Evolutionary conservation across 2,113 vertebrate species (phyloP), one percentile per base, ranked within the genome.

Genomic region (Amphilophus citrinellus): DNA sequence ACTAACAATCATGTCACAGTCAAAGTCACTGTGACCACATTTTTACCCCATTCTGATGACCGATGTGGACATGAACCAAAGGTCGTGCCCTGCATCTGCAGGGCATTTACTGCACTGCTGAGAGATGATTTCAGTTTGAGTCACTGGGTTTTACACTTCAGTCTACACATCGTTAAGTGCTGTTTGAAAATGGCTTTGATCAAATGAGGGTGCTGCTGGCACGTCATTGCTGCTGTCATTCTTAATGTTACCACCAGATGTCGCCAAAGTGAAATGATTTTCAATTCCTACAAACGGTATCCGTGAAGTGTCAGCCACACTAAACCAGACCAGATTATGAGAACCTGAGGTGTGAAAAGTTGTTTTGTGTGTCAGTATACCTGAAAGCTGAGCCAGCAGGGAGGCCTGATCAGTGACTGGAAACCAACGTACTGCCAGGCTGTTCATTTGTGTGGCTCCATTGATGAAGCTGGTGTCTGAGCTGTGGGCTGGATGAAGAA

Each of bases 351-450:
- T 61, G 79, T 32, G 17, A 61, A 61, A 32, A 7, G 24, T 30
- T 27, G 5, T 50, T 32, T 22, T 22, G 20, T 15, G 6, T 57
- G 13, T 20, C 3, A 3, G 1, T 53, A 50, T 68, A 96, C 96
- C 95, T 93, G 88, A 80, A n/a, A 96, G 83, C 56, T 83, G n/a
- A 78, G 85, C 76, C 14, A 87, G 6, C n/a, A 96, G 90, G 22
- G 89, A 92, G 15, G 86, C 5, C 30, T 42, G 82, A 57, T 90
- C 71, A 3, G 83, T 76, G 30, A 96, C 93, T 8, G 82, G 71
- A 10, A 93, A 84, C 96, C 96, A 96, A 2, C 82, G 85, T 63
- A 97, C 93, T 0, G 71, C 60, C 68, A 96, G 84, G 18, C 95
- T 94, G 9, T 93, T 91, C 10, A 30, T 24, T 13, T 89, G 30